A percentile compares a stretch with the other conserved stretches of the same genome.
These are phyloP conservation scores for Harpalus rufipes DNA, from an alignment of 2,888 invertebrate species.

Conservation along the genomic window DNA sequence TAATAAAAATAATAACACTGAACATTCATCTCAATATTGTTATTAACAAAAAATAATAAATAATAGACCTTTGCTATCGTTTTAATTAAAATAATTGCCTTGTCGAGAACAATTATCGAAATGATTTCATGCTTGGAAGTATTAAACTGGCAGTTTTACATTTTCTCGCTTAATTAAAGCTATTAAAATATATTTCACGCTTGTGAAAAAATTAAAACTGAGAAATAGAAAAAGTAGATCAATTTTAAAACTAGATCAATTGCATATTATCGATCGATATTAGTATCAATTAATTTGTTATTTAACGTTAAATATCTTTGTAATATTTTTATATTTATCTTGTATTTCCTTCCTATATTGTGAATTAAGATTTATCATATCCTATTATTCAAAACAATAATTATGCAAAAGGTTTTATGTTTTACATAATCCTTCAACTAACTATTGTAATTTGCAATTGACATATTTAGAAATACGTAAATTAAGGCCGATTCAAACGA, in stretches of 20 bases:
- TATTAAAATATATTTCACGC: slow-evolving; percentile 12
- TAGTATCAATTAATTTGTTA: slow-evolving; percentile 11
- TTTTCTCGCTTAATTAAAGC: slow-evolving; percentile 16
- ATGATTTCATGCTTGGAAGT: slow-evolving; percentile 13
- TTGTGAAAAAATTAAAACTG: slow-evolving; percentile 22
- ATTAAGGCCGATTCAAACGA: too few species aligned
- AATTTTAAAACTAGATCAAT: slow-evolving; percentile 19
- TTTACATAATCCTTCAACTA: not conserved
- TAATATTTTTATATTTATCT: not conserved
- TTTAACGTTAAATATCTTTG: not conserved
- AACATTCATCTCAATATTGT: too few species aligned
- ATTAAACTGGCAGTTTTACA: slow-evolving; percentile 12
- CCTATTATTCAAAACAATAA: not conserved
- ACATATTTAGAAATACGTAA: too few species aligned
- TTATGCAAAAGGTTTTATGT: not conserved
- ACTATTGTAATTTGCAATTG: too few species aligned
- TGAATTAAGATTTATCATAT: not conserved
- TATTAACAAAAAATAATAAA: too few species aligned
- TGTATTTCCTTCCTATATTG: not conserved
- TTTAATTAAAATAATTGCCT: slow-evolving; percentile 20
- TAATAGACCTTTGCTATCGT: not conserved
- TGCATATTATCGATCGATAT: too few species aligned
- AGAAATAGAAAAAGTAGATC: slow-evolving; percentile 36
- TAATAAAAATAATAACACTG: not conserved
- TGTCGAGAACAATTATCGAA: not conserved